Conservation (phyloP, 2,888 invertebrate genomes). For the Dinocampus coccinellae region DNA sequence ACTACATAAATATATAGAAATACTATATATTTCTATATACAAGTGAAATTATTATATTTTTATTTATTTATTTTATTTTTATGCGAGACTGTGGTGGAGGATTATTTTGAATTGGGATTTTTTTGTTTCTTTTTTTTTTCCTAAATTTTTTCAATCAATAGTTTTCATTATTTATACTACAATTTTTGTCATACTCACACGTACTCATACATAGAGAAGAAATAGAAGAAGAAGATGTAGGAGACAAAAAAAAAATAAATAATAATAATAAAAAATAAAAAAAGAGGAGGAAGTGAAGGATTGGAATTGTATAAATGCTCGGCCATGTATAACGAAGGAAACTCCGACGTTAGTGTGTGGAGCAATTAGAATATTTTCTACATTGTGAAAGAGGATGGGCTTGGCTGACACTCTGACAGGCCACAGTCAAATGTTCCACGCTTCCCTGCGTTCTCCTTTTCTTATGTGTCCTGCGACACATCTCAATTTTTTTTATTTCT, state of each 20-base stretch:
- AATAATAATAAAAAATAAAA: too few relatives aligned
- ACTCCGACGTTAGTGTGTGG: conserved; percentile 27
- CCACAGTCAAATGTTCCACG: conserved; percentile 66
- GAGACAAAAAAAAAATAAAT: conserved; percentile 3
- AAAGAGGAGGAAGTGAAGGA: conserved; percentile 17
- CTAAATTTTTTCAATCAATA: too few relatives aligned
- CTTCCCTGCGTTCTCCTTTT: conserved; percentile 55
- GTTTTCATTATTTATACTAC: too few relatives aligned
- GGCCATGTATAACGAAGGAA: conserved; percentile 42
- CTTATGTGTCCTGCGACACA: conserved; percentile 11
- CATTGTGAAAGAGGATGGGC: conserved; percentile 67
- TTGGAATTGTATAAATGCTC: conserved; percentile 40
- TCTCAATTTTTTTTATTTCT: conserved; percentile 4
- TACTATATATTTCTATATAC: too few relatives aligned
- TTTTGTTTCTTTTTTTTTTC: too few relatives aligned
- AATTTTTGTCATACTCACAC: too few relatives aligned
- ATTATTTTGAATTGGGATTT: too few relatives aligned
- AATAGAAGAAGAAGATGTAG: background rate
- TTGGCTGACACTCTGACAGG: conserved; percentile 66
- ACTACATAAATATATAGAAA: background rate
- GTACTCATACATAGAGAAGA: too few relatives aligned
- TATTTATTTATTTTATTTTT: too few relatives aligned
- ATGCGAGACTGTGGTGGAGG: too few relatives aligned
- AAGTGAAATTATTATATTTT: too few relatives aligned
- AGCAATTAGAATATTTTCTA: conserved; percentile 64